Evolutionary conservation across 2,797 vertebrate species (phyloP), one percentile per base, ranked within the genome.

Genomic region (Pseudochirops cupreus): DNA sequence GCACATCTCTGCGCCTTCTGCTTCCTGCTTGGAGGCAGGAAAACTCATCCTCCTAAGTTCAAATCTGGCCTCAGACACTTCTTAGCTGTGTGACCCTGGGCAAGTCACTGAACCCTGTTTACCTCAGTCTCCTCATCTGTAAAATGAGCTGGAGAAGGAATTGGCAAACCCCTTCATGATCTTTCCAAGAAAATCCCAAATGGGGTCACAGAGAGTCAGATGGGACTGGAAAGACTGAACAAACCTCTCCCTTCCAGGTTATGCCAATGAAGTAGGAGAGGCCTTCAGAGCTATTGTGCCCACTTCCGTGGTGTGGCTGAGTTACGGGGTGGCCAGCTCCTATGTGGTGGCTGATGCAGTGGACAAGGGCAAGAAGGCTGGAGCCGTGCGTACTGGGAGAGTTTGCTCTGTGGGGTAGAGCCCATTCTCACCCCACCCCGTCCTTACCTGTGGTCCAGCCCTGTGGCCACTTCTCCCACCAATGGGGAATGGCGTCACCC

Each of bases 211-310:
- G 3, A 14, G 62, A 6, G 62, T 18, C 16, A 5, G 33, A 74
- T 5, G 1, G 4, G 5, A 39, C 16, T 21, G 58, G 31, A 59
- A 59, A 59, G 28, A 59, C 28, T 16, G n/a, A 39, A 39, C 18
- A 46, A 46, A 28, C 55, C 39, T 16, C 46, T 96, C 53, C 50
- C 94, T 92, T n/a, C 28, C 98, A 99, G 99, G 99, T 93, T 99
- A 99, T 0, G 99, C 99, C 97, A 99, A 99, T 0, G 99, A 99
- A 97, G 99, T 99, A 14, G 99, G 99, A 0, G 99, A 99, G 98
- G 99, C 99, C 0, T 99, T 99, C 96, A 99, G 99, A 0, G 99
- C 99, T 0, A 97, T 99, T 95, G 99, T 99, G 90, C 99, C 99
- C 0, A 98, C 99, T 91, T 98, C 99, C 0, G 94, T 99, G 26